Evolutionary conservation across 2,888 invertebrate species (phyloP).

Genomic region (Subacronicta megacephala): DNA sequence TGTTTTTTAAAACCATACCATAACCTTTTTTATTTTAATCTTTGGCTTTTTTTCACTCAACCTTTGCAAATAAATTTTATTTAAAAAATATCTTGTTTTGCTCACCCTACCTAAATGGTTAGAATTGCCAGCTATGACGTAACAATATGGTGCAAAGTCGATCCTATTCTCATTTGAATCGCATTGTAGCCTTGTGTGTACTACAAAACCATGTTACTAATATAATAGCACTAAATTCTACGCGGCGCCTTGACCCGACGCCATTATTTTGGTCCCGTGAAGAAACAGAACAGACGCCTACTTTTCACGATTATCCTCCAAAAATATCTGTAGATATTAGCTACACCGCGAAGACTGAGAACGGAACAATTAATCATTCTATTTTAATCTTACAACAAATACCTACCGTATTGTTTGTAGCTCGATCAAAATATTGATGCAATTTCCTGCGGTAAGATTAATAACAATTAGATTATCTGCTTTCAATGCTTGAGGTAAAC

Average conservation of each 20-base stretch:
- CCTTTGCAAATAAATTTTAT: too few species aligned
- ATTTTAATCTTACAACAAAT: constrained; percentile 42
- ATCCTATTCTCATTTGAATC: too few species aligned
- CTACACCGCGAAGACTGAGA: constrained; percentile 7
- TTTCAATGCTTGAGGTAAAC: too few species aligned
- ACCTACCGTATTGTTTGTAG: constrained; percentile 27
- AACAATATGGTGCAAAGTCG: too few species aligned
- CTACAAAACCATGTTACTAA: background rate
- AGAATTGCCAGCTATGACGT: too few species aligned
- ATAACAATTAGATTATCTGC: too few species aligned
- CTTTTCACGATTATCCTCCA: constrained; percentile 26
- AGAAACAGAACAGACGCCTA: constrained; percentile 29
- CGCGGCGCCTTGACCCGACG: constrained; percentile 33
- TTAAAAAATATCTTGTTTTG: too few species aligned
- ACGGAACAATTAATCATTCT: constrained; percentile 53
- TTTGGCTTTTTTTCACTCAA: too few species aligned
- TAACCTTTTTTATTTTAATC: too few species aligned
- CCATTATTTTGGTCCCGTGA: constrained; percentile 18
- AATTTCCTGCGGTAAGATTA: constrained; percentile 16
- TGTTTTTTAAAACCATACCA: too few species aligned
- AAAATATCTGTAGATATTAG: constrained; percentile 46
- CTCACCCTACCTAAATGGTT: too few species aligned
- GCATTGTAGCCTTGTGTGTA: too few species aligned
- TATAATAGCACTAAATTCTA: constrained; percentile 9
- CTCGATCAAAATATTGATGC: constrained; percentile 12